Base-by-base conservation (phyloP, 2,797 vertebrate species). In the Diplodus puntazzo region DNA sequence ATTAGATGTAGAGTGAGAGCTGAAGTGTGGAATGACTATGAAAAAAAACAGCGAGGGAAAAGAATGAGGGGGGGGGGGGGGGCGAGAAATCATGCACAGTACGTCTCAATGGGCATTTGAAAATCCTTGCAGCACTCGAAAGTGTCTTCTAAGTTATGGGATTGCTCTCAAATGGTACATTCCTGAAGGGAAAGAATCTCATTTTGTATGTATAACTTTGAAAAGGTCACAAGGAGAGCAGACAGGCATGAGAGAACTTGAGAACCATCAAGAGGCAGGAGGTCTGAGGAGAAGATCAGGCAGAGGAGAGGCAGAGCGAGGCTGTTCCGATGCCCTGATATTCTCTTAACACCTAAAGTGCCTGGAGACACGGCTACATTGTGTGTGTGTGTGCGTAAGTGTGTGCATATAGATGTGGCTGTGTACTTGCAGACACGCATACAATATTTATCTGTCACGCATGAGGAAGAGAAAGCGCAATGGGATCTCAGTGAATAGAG, bases 151-250 rank as follows among this genome's bases (percentile, higher is more conserved):
- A 83, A 89, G 87, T 91, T 89, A 77, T 88, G 72, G 80, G 85
- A 91, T 90, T 14, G 63, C 76, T 81, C 84, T 90, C 85, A 83
- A 90, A 93, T 87, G 90, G 88, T 83, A 71, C 82, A 84, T 83
- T 93, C 89, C 92, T 91, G 79, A 85, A 89, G 91, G 89, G 87
- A 89, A 81, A 84, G 70, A 92, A 88, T 93, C 93, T 95, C 86
- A 94, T 95, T 94, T 89, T 87, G 74, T 91, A 92, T 93, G 92
- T 92, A 94, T 95, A 90, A 92, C 89, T 94, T 93, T 92, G 90
- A 91, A 95, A 95, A 95, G 93, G 95, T 95, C 95, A 94, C 66
- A 3, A 42, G 73, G 80, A 87, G 84, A 93, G 89, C 85, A 92
- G 91, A 87, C 81, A 82, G 84, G 89, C 86, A 84, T 72, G 74